Evolutionary conservation across 2,888 invertebrate species (phyloP), one percentile per base, ranked within the genome.

Genomic region (Tanytarsus gracilentus): DNA sequence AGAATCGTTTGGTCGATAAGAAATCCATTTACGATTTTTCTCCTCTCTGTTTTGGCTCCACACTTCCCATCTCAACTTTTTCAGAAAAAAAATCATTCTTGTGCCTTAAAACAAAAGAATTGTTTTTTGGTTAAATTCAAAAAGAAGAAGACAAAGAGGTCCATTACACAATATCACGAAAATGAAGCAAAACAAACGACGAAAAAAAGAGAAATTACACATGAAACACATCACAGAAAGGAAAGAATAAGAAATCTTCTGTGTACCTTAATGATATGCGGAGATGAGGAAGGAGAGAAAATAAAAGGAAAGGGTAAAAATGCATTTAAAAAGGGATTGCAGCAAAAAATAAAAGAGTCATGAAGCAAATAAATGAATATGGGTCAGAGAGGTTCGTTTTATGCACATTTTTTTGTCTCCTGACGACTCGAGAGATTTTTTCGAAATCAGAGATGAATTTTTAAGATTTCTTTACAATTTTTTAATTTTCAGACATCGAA

Each of bases 191-290:
- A 27, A 50, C 27, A 50, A 50, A 50, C 26, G 50, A 25, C 18
- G 50, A 50, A 48, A 50, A n/a, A n/a, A n/a, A 33, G 6, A 33
- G 50, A 50, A 50, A 50, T 50, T 50, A 50, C 50, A 26, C 26
- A 14, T 6, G 11, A 23, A 50, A 25, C 16, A 4, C 11, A 16
- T 48, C 48, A 21, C 16, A 14, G 39, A 39, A 39, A 39, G 39
- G 39, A 39, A 39, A n/a, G 16, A 39, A 21, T 3, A 44, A 40
- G n/a, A n/a, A 48, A 21, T 48, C 21, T 23, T 48, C 33, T 11
- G 33, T 39, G 18, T 21, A 48, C 25, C 23, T 48, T 48, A 48
- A 48, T 48, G 48, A 48, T 48, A n/a, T 39, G 39, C n/a, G n/a
- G 29, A 29, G 9, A 29, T 9, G 9, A 29, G n/a, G n/a, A 33